Conservation (phyloP, 2,888 invertebrate genomes). For the Brenthis daphne region DNA sequence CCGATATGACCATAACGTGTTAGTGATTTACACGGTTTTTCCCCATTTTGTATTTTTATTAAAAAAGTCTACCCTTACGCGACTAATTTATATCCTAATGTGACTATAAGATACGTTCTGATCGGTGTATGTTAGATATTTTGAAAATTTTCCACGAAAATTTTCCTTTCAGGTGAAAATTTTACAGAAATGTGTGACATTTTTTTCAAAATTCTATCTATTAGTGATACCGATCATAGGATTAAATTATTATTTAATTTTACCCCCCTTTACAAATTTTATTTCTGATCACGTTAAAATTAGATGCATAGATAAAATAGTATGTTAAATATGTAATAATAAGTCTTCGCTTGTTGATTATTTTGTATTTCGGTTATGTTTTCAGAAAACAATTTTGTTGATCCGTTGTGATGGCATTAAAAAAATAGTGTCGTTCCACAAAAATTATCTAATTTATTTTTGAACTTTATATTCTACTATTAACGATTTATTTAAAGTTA, state of each 20-base stretch:
- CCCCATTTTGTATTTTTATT: conserved; percentile 59
- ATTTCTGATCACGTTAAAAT: conserved; percentile 48
- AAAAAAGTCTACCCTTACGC: conserved; percentile 51
- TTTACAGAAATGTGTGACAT: background rate
- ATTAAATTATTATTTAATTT: conserved; percentile 36
- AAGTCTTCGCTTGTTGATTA: conserved; percentile 56
- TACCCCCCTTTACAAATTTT: conserved; percentile 43
- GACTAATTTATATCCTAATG: conserved; percentile 55
- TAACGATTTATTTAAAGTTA: background rate
- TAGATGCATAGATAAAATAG: conserved; percentile 51
- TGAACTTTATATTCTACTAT: background rate
- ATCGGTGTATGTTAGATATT: conserved; percentile 20
- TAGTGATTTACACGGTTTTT: conserved; percentile 63
- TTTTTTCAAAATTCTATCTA: conserved; percentile 2
- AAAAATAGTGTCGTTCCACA: conserved; percentile 27
- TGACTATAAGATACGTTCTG: conserved; percentile 37
- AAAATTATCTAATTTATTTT: conserved; percentile 23
- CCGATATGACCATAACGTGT: conserved; percentile 62
- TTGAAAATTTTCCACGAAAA: background rate
- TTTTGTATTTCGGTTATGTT: conserved; percentile 45
- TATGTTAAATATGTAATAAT: conserved; percentile 50
- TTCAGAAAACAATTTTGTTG: conserved; percentile 44
- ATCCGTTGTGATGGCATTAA: conserved; percentile 35
- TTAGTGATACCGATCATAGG: conserved; percentile 21
- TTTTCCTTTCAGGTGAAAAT: conserved; percentile 1